These are phyloP conservation scores for Sarcophaga subvicina DNA, from an alignment of 2,888 invertebrate species.

Conservation along the genomic window DNA sequence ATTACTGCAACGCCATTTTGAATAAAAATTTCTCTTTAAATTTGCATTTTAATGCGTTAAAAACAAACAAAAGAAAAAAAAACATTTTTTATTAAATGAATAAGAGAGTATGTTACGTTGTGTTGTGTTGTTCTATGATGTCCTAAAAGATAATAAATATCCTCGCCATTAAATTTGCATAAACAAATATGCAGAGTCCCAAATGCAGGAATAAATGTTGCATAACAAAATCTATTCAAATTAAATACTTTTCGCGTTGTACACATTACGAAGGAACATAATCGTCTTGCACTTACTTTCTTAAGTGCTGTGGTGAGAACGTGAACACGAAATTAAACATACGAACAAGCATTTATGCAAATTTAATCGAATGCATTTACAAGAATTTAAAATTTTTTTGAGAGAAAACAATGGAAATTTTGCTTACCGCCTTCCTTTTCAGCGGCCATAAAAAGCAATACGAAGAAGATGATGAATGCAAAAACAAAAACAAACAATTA, in stretches of 20 bases:
- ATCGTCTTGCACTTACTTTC: constrained; percentile 21
- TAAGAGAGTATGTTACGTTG: constrained; percentile 16
- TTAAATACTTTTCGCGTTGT: constrained; percentile 20
- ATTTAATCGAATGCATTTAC: constrained; percentile 53
- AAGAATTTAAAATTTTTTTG: constrained; percentile 27
- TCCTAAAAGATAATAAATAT: constrained; percentile 68
- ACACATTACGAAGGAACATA: not conserved
- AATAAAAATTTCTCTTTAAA: not conserved
- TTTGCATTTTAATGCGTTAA: constrained; percentile 24
- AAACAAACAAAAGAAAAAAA: constrained; percentile 4
- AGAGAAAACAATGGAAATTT: constrained; percentile 53
- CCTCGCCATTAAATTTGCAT: constrained; percentile 63
- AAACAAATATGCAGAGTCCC: constrained; percentile 23
- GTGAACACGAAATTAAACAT: constrained; percentile 49
- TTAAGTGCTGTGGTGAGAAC: constrained; percentile 54
- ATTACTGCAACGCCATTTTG: constrained; percentile 1
- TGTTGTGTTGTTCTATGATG: not conserved
- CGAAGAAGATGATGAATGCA: constrained; percentile 21
- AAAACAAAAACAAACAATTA: constrained; percentile 75
- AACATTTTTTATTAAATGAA: constrained; percentile 13
- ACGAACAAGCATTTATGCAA: constrained; percentile 64
- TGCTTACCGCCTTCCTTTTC: not conserved
- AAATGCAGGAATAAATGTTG: constrained; percentile 31
- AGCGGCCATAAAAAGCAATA: not conserved
- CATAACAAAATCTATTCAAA: constrained; percentile 45